Base-by-base conservation (phyloP, 2,888 invertebrate species). In the Acanthosepion lycidas region DNA sequence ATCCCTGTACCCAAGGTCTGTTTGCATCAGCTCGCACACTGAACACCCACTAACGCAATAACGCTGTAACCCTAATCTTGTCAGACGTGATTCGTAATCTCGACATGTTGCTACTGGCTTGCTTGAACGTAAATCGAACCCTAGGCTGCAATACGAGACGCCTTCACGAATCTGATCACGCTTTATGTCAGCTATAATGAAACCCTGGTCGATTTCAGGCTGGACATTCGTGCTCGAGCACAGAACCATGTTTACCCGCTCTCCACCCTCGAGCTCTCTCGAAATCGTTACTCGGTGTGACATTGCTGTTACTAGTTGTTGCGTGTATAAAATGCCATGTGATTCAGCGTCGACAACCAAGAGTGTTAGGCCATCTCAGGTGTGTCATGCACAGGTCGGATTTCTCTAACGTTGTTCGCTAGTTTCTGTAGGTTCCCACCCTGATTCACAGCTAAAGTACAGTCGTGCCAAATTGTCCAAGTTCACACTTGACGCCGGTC, bases 151-250 rank as follows among this genome's bases (percentile, higher is more conserved):
- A 78, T 15, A 12, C n/a, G 78, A 78, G n/a, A 78, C 78, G 78
- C 78, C n/a, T 5, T n/a, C n/a, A 78, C 78, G 33, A 33, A 78
- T 78, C 78, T 78, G n/a, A 78, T 78, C 78, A 78, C 78, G 78
- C 78, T 78, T 78, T 78, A 78, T 78, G 78, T n/a, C 78, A n/a
- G n/a, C 78, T 78, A 78, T 78, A 78, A 78, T 78, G 78, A 78
- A 78, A 78, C 78, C 78, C 78, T 78, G 78, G 78, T 78, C 78
- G 78, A 78, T 78, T 78, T 78, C n/a, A 15, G 9, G 15, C n/a
- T n/a, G 78, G 78, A 78, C 78, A n/a, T 5, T 78, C 15, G 78
- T 78, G n/a, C 78, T 33, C 78, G n/a, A 78, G 12, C n/a, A n/a
- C n/a, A n/a, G 15, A 78, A 78, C 78, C n/a, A 12, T 3, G n/a